Base-by-base conservation (phyloP, 2,888 invertebrate species). In the Disparrhopalites patrizii region DNA sequence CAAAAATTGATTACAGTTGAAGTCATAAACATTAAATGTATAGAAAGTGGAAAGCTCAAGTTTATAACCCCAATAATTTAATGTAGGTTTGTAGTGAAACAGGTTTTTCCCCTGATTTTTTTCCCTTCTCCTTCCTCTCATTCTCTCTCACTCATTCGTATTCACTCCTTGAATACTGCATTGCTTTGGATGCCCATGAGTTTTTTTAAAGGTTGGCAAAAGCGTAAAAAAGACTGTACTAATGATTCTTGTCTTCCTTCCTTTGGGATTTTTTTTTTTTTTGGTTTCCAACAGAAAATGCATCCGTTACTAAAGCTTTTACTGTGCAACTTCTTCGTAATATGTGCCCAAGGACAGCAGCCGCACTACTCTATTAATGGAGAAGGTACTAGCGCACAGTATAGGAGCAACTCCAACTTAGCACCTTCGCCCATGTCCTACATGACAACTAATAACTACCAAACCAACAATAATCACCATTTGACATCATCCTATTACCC, bases 71-170 rank as follows among this genome's bases (percentile, higher is more conserved):
- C 56, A 64, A 64, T 64, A 56, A 56, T 5, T 56, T 38, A 55
- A 64, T 64, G 64, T 64, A 64, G 64, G 64, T 64, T 64, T 64
- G 64, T 64, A 64, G 64, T 56, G 56, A 64, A 64, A 64, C 64
- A 56, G 64, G 64, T 64, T 64, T 64, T 55, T 47, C 20, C 38
- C 38, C 27, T 55, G 43, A 20, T 8, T 28, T 56, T 36, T 15
- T 36, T 36, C 36, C 36, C 31, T 36, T 55, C 55, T 31, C 30
- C 27, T 7, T 23, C 51, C 15, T 51, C 25, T 4, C 15, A 18
- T 50, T 50, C n/a, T 15, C 23, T 10, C 23, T 50, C 50, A 13
- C 23, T n/a, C n/a, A n/a, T n/a, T n/a, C n/a, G n/a, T n/a, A n/a
- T n/a, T n/a, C n/a, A n/a, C n/a, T n/a, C n/a, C n/a, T n/a, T n/a